A percentile compares a stretch with the other conserved stretches of the same genome.
Evolutionary conservation across 2,113 vertebrate genomes (phyloP).

Genomic region (Maccullochella peelii): DNA sequence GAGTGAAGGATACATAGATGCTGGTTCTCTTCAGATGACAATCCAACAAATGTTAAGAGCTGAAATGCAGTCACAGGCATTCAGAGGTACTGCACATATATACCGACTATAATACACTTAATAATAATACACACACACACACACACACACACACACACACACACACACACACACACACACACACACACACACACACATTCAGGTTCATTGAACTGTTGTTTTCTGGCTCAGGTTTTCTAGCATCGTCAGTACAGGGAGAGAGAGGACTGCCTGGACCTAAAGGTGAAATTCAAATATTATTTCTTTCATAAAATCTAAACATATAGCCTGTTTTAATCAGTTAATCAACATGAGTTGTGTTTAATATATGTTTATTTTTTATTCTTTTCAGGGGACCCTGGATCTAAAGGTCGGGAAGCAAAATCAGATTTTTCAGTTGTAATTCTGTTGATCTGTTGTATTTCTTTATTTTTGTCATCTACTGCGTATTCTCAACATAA

Average conservation of each 20-base stretch:
- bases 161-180: background rate
- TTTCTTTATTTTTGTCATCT: background rate
- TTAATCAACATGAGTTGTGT: background rate
- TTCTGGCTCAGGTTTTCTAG: slow-evolving; percentile 68
- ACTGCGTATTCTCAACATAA: background rate
- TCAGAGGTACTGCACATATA: slow-evolving; percentile 74
- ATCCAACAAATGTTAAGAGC: slow-evolving; percentile 70
- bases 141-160: background rate
- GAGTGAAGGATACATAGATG: slow-evolving; percentile 29
- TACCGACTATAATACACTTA: background rate
- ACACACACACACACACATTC: background rate
- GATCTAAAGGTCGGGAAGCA: slow-evolving; percentile 68
- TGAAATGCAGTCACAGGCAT: slow-evolving; percentile 80
- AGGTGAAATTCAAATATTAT: slow-evolving; percentile 80
- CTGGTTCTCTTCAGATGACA: slow-evolving; percentile 39
- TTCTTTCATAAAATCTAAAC: background rate
- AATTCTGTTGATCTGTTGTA: background rate
- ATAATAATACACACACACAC: background rate
- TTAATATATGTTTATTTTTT: background rate
- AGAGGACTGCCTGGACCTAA: slow-evolving; percentile 87
- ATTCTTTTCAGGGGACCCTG: slow-evolving; percentile 72
- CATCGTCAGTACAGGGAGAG: slow-evolving; percentile 85
- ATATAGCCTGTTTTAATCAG: background rate
- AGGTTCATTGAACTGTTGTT: slow-evolving; percentile 1
- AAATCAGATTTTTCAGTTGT: background rate